Evolutionary conservation across 2,888 invertebrate genomes (phyloP), one percentile per base, ranked within the genome.

Genomic region (Zootermopsis nevadensis): DNA sequence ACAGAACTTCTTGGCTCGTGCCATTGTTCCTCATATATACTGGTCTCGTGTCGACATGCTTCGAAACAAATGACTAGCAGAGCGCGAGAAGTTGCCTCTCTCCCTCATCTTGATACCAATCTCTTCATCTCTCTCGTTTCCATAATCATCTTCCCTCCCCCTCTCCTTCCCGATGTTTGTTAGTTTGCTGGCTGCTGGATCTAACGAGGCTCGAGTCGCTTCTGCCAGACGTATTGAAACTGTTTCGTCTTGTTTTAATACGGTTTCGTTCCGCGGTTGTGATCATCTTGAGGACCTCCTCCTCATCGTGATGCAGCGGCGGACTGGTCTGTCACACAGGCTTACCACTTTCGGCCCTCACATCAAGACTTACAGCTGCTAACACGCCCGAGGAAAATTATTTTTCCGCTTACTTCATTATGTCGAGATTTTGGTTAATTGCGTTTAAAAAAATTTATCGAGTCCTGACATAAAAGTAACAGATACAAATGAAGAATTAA

Each of bases 41-140:
- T 10, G 48, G 89, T 89, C 90, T 90, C 90, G 90, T 90, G 90
- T 89, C 90, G 90, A 90, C 90, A 90, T 90, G 90, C 87, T 90
- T 90, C 88, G 90, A 89, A 90, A 88, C 90, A 90, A 90, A 90
- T 90, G 90, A 89, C 90, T 89, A 89, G 87, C 89, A 90, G 90
- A 90, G 90, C 90, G 90, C 89, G 88, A 83, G 76, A 82, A 60
- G 74, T 82, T 72, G 60, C 42, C 66, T 38, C 66, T 35, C 77
- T n/a, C 76, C n/a, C 22, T 27, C 77, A 35, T 60, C 69, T 27
- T 35, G 69, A 69, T 31, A 31, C 19, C 1, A 30, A 31, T 35
- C 80, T 42, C 60, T 80, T 27, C 67, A 33, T 60, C 80, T 66
- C 31, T 80, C 55, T 60, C n/a, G 53, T 30, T 24, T 15, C 42